Evolutionary conservation across 2,888 invertebrate species (phyloP), one percentile per base, ranked within the genome.

Genomic region (Erpobdella octoculata): DNA sequence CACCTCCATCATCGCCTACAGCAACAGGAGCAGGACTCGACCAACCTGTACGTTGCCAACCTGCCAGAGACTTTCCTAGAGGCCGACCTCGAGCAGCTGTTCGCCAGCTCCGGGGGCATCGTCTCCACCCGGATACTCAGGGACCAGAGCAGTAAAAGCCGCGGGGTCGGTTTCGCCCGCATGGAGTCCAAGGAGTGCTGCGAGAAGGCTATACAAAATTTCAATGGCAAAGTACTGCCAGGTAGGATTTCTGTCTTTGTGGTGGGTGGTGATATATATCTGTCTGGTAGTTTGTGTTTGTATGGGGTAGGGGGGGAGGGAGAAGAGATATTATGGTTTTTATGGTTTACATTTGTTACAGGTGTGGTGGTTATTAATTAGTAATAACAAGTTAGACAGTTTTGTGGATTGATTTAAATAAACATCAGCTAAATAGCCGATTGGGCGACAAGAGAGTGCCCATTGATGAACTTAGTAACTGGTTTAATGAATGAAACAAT

Each of bases 11-110:
- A n/a, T 3, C 35, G 18, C 21, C 78, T 81, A 53, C 79, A 84
- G 83, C 85, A 85, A 79, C 85, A 85, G 78, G 97, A 97, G 86
- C 96, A 96, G 86, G 97, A 97, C 85, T 96, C 96, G 71, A 97
- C 97, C 81, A 97, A 97, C 86, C 88, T 97, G 85, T 97, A 97
- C 86, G 93, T 98, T 86, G 96, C 97, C 81, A 98, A 98, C 86
- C 88, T 97, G 86, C 97, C 97, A 76, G 87, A 90, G 75, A 89
- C 89, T 84, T 94, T 91, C 87, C 92, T 93, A 83, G 97, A 97
- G 85, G 90, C 91, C 79, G 93, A 95, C 84, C 89, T 97, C 83
- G 95, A 96, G 85, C 89, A 89, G 80, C 87, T 96, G 86, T 87
- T 97, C 80, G 88, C 89, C 78, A 91, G 91, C 83, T 92, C 91